phyloP scores from a whole-genome alignment of 1,140 invertebrate species.

The Trigoniulus corallinus region DNA sequence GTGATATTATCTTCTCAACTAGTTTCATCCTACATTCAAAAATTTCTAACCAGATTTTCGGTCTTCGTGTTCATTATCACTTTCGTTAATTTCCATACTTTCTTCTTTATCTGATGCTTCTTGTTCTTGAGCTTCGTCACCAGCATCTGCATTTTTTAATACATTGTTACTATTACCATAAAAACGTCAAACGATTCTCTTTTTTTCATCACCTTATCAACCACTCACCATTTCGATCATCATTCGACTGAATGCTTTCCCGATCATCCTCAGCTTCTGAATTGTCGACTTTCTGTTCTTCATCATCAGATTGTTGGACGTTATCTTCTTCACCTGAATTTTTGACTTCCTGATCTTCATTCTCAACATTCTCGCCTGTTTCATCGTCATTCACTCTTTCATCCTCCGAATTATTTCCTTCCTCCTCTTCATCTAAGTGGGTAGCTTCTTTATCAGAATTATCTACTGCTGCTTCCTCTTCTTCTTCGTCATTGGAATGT shows the following conservation, averaged over 20 bases:
- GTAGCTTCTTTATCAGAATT: constrained; percentile 4
- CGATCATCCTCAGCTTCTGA: constrained; percentile 10
- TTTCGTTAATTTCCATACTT: constrained; percentile 4
- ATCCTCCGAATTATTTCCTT: constrained; percentile 16
- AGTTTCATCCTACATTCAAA: too few species aligned
- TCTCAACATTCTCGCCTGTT: constrained; percentile 7
- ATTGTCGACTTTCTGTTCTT: constrained; percentile 11
- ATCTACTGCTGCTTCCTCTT: constrained; percentile 17
- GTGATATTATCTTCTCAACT: too few species aligned
- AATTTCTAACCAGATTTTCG: constrained; percentile 12
- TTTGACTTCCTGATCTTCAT: constrained; percentile 9
- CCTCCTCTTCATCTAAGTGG: constrained; percentile 15
- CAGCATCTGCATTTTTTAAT: not conserved
- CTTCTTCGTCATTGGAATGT: constrained; percentile 18
- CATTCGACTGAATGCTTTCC: constrained; percentile 9
- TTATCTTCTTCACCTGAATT: not conserved
- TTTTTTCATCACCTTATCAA: constrained; percentile 14
- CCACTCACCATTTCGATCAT: constrained; percentile 16
- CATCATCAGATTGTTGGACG: too few species aligned
- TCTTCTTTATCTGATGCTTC: not conserved
- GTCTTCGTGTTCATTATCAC: constrained; percentile 13
- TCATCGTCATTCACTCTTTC: constrained; percentile 20
- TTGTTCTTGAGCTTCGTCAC: not conserved
- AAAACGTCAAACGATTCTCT: not conserved
- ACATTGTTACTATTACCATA: not conserved